These are phyloP conservation scores for Allophyes oxyacanthae DNA, from an alignment of 2,888 invertebrate genomes.

Conservation along the genomic window DNA sequence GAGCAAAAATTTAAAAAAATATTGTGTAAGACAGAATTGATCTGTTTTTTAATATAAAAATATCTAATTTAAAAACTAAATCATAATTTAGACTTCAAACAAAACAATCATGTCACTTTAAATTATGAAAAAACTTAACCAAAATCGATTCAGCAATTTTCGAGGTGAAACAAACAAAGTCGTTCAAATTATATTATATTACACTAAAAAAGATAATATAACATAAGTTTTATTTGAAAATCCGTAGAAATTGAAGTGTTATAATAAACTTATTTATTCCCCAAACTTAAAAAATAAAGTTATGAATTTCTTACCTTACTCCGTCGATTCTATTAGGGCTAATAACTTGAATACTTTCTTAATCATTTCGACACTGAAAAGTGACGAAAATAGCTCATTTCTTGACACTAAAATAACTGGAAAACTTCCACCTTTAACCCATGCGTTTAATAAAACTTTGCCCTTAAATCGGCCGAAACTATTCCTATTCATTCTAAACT, in stretches of 20 bases:
- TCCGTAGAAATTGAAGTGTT: no score
- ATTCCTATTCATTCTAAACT: constrained; percentile 10
- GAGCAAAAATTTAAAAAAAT: no score
- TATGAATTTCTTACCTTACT: no score
- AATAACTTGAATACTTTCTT: neutral
- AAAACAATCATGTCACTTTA: neutral
- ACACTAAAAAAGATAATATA: neutral
- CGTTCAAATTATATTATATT: neutral
- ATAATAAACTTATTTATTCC: no score
- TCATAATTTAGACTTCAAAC: neutral
- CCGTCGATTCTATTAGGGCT: neutral
- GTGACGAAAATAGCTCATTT: neutral
- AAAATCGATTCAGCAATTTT: neutral
- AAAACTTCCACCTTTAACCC: constrained; percentile 9
- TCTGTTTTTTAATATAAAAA: no score
- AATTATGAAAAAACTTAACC: neutral
- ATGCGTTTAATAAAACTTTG: constrained; percentile 22
- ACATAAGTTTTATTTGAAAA: neutral
- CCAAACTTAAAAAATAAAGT: no score
- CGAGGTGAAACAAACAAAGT: neutral
- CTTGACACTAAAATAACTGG: constrained; percentile 1
- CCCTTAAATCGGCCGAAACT: constrained; percentile 17
- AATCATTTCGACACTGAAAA: neutral
- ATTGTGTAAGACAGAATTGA: no score
- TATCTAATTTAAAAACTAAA: neutral